These are phyloP conservation scores for Drosophila putrida DNA, from an alignment of 2,888 invertebrate species.

Conservation along the genomic window DNA sequence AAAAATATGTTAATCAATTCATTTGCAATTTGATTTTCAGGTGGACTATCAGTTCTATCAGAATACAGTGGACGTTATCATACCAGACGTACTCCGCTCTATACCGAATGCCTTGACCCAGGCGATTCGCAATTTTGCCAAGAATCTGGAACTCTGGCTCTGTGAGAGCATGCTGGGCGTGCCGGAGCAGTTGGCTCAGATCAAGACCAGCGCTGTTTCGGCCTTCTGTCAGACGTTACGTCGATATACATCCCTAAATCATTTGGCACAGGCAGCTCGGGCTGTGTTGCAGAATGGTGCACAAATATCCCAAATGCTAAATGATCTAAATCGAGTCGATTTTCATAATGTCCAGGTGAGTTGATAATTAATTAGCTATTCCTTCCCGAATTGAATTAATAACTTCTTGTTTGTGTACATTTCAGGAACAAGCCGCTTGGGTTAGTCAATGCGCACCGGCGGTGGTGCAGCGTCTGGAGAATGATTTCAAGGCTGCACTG, in stretches of 20 bases:
- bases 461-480: slow-evolving; percentile 92
- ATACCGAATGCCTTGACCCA: slow-evolving; percentile 98
- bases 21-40: slow-evolving; percentile 43
- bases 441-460: slow-evolving; percentile 97
- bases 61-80: slow-evolving; percentile 96
- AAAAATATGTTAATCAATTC: no score
- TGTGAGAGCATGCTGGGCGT: slow-evolving; percentile 94
- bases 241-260: slow-evolving; percentile 98
- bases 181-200: slow-evolving; percentile 92
- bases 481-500: slow-evolving; percentile 96
- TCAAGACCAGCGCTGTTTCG: slow-evolving; percentile 94
- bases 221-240: slow-evolving; percentile 97
- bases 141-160: slow-evolving; percentile 96
- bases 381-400: background rate
- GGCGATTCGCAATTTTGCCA: slow-evolving; percentile 96
- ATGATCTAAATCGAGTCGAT: slow-evolving; percentile 98
- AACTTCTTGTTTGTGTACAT: background rate
- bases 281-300: slow-evolving; percentile 97
- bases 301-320: slow-evolving; percentile 98
- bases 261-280: slow-evolving; percentile 94
- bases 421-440: slow-evolving; percentile 94
- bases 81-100: slow-evolving; percentile 97
- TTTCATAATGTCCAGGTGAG: slow-evolving; percentile 97
- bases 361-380: background rate
- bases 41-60: slow-evolving; percentile 98